Evolutionary conservation across 2,888 invertebrate species (phyloP).

Genomic region (Sussaba pulchella): DNA sequence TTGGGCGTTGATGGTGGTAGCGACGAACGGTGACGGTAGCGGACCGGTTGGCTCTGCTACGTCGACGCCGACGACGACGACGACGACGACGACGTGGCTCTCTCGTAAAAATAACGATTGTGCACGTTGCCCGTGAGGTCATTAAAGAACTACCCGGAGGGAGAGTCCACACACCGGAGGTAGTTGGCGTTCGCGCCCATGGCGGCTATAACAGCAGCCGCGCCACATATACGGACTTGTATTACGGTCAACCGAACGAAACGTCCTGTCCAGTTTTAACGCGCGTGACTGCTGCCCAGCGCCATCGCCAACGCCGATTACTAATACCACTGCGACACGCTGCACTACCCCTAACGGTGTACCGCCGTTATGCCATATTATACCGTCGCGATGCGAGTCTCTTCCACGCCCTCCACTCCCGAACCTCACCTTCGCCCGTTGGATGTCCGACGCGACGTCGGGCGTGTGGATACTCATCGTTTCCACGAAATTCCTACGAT

Average conservation of each 20-base stretch:
- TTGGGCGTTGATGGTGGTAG: neutral
- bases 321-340: slow-evolving; percentile 10
- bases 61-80: slow-evolving; percentile 44
- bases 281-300: slow-evolving; percentile 68
- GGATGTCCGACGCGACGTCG: slow-evolving; percentile 13
- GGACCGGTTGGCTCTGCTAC: slow-evolving; percentile 32
- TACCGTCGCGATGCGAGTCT: slow-evolving; percentile 32
- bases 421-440: no score
- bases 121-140: slow-evolving; percentile 74
- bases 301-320: slow-evolving; percentile 20
- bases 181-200: slow-evolving; percentile 40
- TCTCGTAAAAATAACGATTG: slow-evolving; percentile 78
- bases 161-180: slow-evolving; percentile 51
- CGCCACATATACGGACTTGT: slow-evolving; percentile 14
- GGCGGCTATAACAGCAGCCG: slow-evolving; percentile 5
- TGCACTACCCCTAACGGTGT: neutral
- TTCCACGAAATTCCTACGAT: neutral
- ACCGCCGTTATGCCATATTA: slow-evolving; percentile 8
- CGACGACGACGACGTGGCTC: slow-evolving; percentile 38
- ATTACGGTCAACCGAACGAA: slow-evolving; percentile 59
- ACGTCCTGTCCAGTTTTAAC: slow-evolving; percentile 73
- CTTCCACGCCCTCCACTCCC: no score
- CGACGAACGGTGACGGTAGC: neutral
- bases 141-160: slow-evolving; percentile 77
- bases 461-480: neutral